A percentile compares a stretch with the other conserved stretches of the same genome.
Conservation (phyloP, 2,888 invertebrate species). For the Diarsia dahlii region DNA sequence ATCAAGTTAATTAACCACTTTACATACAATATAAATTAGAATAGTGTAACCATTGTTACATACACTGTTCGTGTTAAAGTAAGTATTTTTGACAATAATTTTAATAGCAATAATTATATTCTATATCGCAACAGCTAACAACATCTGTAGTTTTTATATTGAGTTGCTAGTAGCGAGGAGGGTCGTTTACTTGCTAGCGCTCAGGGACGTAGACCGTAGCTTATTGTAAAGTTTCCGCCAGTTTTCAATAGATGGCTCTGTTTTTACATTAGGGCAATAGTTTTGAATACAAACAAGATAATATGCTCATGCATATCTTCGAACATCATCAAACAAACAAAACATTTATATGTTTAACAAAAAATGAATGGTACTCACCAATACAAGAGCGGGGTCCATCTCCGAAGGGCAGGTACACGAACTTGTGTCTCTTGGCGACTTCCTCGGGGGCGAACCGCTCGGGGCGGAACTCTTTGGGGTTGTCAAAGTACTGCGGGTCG, state of each 20-base stretch:
- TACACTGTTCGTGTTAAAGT: neutral
- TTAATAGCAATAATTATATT: neutral
- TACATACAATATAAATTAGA: too few relatives aligned
- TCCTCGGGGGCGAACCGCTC: slow-evolving; percentile 76
- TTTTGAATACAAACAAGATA: neutral
- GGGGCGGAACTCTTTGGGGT: slow-evolving; percentile 78
- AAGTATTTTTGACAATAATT: neutral
- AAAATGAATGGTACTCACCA: slow-evolving; percentile 67
- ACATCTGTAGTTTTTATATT: slow-evolving; percentile 9
- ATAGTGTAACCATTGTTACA: neutral
- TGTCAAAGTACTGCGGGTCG: slow-evolving; percentile 78
- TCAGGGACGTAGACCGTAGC: neutral
- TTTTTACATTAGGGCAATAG: neutral
- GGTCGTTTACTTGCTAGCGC: neutral
- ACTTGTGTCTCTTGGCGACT: slow-evolving; percentile 69
- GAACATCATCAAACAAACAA: too few relatives aligned
- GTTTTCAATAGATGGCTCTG: slow-evolving; percentile 39
- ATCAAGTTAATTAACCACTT: neutral
- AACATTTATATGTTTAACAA: too few relatives aligned
- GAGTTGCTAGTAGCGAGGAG: neutral
- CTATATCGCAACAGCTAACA: neutral
- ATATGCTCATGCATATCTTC: too few relatives aligned
- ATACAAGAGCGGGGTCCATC: slow-evolving; percentile 80
- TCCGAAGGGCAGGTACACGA: slow-evolving; percentile 79
- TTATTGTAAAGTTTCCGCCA: neutral